Evolutionary conservation across 2,797 vertebrate genomes (phyloP), one percentile per base, ranked within the genome.

Genomic region (Labroides dimidiatus): DNA sequence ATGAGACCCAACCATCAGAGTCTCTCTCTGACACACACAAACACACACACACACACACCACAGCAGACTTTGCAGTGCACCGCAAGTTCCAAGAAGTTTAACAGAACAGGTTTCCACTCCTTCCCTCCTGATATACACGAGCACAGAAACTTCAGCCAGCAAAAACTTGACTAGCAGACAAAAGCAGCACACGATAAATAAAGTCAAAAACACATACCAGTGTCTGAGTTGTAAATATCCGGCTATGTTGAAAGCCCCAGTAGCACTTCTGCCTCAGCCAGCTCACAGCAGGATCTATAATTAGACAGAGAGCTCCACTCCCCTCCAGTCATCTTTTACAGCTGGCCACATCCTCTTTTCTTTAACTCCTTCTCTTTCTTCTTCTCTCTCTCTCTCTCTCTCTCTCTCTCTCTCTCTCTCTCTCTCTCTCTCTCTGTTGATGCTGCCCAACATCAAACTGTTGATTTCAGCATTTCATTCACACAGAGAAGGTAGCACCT

Each of bases 271-370:
- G 87, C 82, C 82, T 86, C 81, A 77, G 81, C 73, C 88, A 77
- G 84, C 84, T 85, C 84, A 88, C 91, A 91, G 89, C 86, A 84
- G 84, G 81, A 90, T 85, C 92, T 94, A 93, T 91, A 93, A 93
- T 93, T 93, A 93, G 92, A 82, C 79, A 50, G 73, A 81, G 77
- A 82, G 78, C 84, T 84, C 84, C 87, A 85, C 87, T 90, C 90
- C 85, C 88, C 87, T 90, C 80, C 77, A 89, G 87, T 90, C 77
- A 86, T 87, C 80, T 93, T 91, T 92, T 90, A 89, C 87, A 84
- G 84, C 77, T 45, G 48, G 86, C 87, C 90, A 93, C 91, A 92
- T 92, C 90, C 91, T 93, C 90, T 92, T 91, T 91, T 81, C 75
- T 89, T 82, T 77, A 80, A 82, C 74, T 86, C 69, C 75, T 84